Evolutionary conservation across 2,797 vertebrate genomes (phyloP), one percentile per base, ranked within the genome.

Genomic region (Syngnathus acus): DNA sequence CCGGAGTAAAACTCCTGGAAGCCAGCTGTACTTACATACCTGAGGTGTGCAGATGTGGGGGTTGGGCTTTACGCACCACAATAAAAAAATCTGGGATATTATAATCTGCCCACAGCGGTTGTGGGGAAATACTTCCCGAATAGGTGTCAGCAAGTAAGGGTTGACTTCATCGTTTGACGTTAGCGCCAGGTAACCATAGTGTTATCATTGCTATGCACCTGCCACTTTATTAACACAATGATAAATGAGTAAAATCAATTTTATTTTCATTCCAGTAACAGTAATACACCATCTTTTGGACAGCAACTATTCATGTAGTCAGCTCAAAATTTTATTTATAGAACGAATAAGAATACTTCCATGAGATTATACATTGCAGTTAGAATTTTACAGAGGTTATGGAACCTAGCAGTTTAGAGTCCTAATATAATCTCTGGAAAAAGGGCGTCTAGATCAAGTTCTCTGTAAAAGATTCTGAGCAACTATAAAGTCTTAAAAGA

Each of bases 21-120:
- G 78, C 72, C 78, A 84, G 79, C 80, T 85, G 79, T 74, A 73
- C 76, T 77, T 53, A 3, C 87, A 89, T 89, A 87, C 86, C 85
- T 85, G 81, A 82, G 78, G 69, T 64, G 68, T 67, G 65, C 78
- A 73, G 70, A 77, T 54, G 67, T 65, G 67, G 75, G 78, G 80
- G 79, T 55, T 64, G 76, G 72, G 75, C 72, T 40, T 66, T 54
- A 55, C 13, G 62, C 8, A 9, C 3, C 21, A 47, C 11, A 26
- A 45, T 14, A 63, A 37, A 10, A 48, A 48, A 48, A 66, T 13
- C 43, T 26, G 57, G 66, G 32, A 32, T 45, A 53, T 45, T 50
- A 23, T 45, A 53, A 38, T 50, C 26, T 65, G 45, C 60, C 42
- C 37, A 32, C 32, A 45, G 17, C 5, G 48, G 19, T 64, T 60